Base-by-base conservation (phyloP, 2,113 vertebrate species). In the Motacilla tschutschensis region DNA sequence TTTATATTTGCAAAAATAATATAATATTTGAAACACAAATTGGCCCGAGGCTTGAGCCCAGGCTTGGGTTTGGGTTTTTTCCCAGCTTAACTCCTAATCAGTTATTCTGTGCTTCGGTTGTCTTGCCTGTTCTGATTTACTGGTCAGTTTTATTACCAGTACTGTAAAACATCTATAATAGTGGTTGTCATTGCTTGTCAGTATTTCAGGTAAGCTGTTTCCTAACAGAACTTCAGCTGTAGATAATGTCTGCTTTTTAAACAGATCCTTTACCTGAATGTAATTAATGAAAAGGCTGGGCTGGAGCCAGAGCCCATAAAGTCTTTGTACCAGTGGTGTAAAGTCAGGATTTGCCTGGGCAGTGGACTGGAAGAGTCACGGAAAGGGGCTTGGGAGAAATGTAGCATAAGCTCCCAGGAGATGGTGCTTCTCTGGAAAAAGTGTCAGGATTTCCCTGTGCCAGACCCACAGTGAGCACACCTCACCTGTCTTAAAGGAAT, bases 1-100 rank as follows among this genome's bases (percentile, higher is more conserved):
- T 85, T 91, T 58, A 31, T 38, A 80, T 92, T 86, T 86, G 84
- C 57, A 90, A 91, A 93, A 91, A 72, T 47, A 60, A 81, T 33
- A 65, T 33, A 55, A 82, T 19, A 20, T 57, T 86, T 88, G 71
- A 64, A 70, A 53, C 22, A 71, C 17, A 84, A 71, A 82, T 57
- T 83, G 67, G 41, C 44, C 33, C 6, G 5, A 82, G 44, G 14
- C 29, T 82, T 77, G 65, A 88, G 33, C 9, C 40, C 25, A 63
- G 48, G 19, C 28, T 79, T 77, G 47, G 31, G 13, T 50, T 78
- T 59, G 28, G 9, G 2, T 1, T 8, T 50, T 87, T 75, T 66
- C 4, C 24, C 29, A 62, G 54, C 16, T 12, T 50, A 72, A 36
- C 66, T 84, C 60, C 53, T 67, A 17, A 79, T 83, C 51, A 67